Base-by-base conservation (phyloP, 1,140 invertebrate genomes). In the Penaeus indicus region DNA sequence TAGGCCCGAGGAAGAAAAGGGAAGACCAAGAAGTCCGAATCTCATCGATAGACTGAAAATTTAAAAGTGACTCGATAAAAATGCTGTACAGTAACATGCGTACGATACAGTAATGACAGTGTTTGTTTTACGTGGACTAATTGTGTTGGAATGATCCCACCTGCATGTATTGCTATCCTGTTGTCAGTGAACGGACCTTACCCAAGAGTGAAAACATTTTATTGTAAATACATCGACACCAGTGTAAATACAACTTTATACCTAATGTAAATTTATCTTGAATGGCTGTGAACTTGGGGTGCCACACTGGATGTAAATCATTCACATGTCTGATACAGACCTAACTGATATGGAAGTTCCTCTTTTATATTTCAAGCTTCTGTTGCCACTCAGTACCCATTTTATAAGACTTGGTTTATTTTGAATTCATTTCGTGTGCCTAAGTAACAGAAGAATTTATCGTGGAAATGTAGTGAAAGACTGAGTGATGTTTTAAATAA, bases 21-120 rank as follows among this genome's bases (percentile, higher is more conserved):
- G 47, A 4, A 80, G 85, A 32, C 83, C 85, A 4, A 75, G 63
- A 19, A 90, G 89, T 72, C 89, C 89, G 0, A 88, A 83, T 8
- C 16, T 90, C 47, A 85, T 64, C 32, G 89, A 87, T 7, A 90
- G 89, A 81, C 79, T 90, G 18, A 85, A 85, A n/a, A 78, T 88
- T 21, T 84, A 81, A 8, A 54, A 79, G 72, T 84, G 61, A 62
- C 77, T 27, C 16, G 16, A 16, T 11, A 38, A 75, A n/a, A 75
- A 21, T 27, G n/a, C 27, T 32, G 72, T 16, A 25, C 42, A 27
- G 25, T 75, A 32, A 38, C 42, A 75, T 8, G 27, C 42, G 25
- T 0, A 38, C 27, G 72, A 75, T 38, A 32, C 27, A 25, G 25
- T 19, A 27, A 75, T 11, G 42, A 75, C 25, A 75, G 27, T 27